phyloP scores from a whole-genome alignment of 2,888 invertebrate genomes.

The Acleris laterana region DNA sequence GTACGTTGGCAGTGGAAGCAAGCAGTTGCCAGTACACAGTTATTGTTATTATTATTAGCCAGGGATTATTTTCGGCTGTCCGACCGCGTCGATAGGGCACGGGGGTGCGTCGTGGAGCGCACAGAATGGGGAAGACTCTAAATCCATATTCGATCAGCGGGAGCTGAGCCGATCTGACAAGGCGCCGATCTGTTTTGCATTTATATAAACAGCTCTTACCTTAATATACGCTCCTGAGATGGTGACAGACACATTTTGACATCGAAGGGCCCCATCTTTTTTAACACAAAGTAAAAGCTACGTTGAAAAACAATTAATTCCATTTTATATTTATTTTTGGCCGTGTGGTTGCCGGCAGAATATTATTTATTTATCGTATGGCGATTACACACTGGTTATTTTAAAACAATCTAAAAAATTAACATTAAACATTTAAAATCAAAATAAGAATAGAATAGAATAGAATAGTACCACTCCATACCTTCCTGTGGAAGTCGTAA shows the following conservation, averaged over 20 bases:
- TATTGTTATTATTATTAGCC: slow-evolving; percentile 50
- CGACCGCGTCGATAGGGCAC: slow-evolving; percentile 69
- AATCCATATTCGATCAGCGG: slow-evolving; percentile 83
- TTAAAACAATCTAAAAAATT: too few relatives aligned
- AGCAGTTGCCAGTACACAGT: slow-evolving; percentile 10
- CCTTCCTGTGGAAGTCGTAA: too few relatives aligned
- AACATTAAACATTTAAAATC: too few relatives aligned
- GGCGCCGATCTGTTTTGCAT: slow-evolving; percentile 83
- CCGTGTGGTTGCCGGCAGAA: too few relatives aligned
- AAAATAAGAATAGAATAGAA: too few relatives aligned
- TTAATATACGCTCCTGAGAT: slow-evolving; percentile 65
- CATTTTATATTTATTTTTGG: too few relatives aligned
- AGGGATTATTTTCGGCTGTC: slow-evolving; percentile 80
- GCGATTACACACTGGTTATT: too few relatives aligned
- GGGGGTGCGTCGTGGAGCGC: slow-evolving; percentile 67
- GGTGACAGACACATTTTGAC: slow-evolving; percentile 52
- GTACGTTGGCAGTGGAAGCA: too few relatives aligned
- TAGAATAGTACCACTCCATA: too few relatives aligned
- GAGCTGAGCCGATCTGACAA: slow-evolving; percentile 83
- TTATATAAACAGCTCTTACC: slow-evolving; percentile 83
- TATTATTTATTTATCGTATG: too few relatives aligned
- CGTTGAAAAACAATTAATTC: background rate
- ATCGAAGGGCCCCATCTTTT: slow-evolving; percentile 20
- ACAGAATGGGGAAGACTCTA: slow-evolving; percentile 74
- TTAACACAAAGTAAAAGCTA: background rate